Percentiles rank a stretch among this genome's conserved stretches.
These are phyloP conservation scores for Orthochromis indermauri DNA, from an alignment of 2,113 vertebrate species.

Conservation along the genomic window DNA sequence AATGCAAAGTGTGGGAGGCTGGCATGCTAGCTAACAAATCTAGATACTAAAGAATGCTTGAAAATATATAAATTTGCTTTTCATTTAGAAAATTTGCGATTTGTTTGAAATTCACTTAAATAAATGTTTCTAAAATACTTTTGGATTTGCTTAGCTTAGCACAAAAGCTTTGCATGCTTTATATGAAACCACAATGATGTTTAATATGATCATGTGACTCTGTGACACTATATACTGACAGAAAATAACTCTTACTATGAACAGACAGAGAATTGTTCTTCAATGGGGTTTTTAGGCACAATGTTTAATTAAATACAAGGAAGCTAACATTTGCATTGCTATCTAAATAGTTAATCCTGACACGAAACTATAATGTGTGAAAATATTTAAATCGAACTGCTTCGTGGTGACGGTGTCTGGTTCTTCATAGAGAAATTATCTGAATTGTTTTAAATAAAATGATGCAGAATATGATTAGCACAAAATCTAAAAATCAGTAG, in stretches of 20 bases:
- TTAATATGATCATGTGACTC: not conserved
- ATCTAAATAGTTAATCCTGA: not conserved
- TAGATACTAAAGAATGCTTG: not conserved
- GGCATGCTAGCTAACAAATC: not conserved
- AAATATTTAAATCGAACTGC: not conserved
- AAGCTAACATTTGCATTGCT: not conserved
- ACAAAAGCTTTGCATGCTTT: not conserved
- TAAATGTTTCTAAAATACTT: not conserved
- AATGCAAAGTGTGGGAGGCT: not conserved
- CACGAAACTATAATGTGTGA: not conserved
- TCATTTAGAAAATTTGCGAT: not conserved
- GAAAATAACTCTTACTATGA: not conserved
- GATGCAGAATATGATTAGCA: not conserved
- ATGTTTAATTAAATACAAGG: not conserved
- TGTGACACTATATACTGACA: not conserved
- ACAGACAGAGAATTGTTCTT: not conserved
- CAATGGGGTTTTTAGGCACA: not conserved
- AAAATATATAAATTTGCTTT: not conserved
- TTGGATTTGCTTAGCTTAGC: not conserved
- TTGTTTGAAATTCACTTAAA: not conserved
- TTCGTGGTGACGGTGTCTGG: not conserved
- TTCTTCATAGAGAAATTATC: not conserved
- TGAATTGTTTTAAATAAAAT: not conserved
- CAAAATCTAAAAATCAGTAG: not conserved
- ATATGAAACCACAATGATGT: not conserved